Base-by-base conservation (phyloP, 2,113 vertebrate genomes). In the Malurus melanocephalus region DNA sequence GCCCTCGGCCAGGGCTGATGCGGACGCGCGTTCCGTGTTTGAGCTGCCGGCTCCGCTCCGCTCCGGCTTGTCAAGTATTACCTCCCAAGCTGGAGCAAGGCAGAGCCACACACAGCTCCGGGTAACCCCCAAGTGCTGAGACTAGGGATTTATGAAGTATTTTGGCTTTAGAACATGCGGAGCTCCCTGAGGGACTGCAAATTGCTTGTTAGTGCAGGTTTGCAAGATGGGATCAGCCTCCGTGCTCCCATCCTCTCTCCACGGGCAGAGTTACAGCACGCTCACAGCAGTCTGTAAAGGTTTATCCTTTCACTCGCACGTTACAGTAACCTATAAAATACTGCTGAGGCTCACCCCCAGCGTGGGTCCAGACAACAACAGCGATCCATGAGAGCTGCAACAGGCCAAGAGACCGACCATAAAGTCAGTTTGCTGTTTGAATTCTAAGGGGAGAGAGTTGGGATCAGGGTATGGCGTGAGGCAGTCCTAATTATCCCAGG, bases 401-500 rank as follows among this genome's bases (percentile, higher is more conserved):
- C 27, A 60, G 60, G 52, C 64, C 57, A 69, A 51, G 26, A 81
- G 33, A 80, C 2, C 5, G 53, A 40, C n/a, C 80, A 49, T 17
- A 1, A 81, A 90, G 35, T 66, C 88, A 76, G 24, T 12, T 66
- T 71, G 21, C 67, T 28, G 5, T 62, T 66, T 32, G 51, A 18
- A 9, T 59, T 48, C 5, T 14, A 76, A 76, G n/a, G 11, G 16
- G 33, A 84, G 79, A 83, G 30, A 85, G 9, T 19, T 35, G 32
- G 55, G 67, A 91, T 57, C 19, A 16, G 74, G 24, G 62, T 64
- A 81, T 3, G 48, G 69, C 0, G 2, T 40, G 35, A 88, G n/a
- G 14, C 88, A 77, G 35, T 18, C 67, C 80, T 71, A 55, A 87
- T 88, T 69, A 92, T 71, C 88, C 55, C 83, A 82, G 84, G 62